Base-by-base conservation (phyloP, 2,888 invertebrate species). In the Exocentrus adspersus region DNA sequence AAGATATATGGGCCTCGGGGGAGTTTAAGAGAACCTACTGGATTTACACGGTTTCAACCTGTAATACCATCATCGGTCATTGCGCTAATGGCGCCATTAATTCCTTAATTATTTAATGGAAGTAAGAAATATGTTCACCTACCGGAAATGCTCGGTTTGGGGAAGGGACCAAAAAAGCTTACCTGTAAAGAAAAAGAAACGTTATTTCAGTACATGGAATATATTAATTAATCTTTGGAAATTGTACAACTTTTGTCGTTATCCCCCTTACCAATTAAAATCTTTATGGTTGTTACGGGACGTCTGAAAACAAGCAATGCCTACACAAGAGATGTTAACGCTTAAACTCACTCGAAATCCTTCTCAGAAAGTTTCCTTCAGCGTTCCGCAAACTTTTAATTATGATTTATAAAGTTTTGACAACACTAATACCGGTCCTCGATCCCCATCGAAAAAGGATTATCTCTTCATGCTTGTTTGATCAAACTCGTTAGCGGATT, bases 1-100 rank as follows among this genome's bases (percentile, higher is more conserved):
- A 24, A 65, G 70, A 67, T 68, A 57, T 68, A 68, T 70, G 54
- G 64, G 52, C 61, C 70, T 63, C 70, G 20, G 7, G 68, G 56
- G 70, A 52, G 65, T 60, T 66, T 63, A 62, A 56, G 60, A 65
- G 61, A 54, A 64, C 62, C 66, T 59, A 58, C 61, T 65, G 59
- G 65, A 62, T 65, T 57, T 57, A 58, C 46, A 43, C 50, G 53
- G 53, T 37, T 17, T 45, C 60, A 41, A 42, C 53, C 37, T 46
- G 60, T 60, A 53, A 48, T 43, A 62, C 61, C 61, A 30, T 41
- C 58, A 63, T 58, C 62, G 58, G 58, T 63, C 62, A 63, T 63
- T 53, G 19, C 28, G 12, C 10, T 46, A 52, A 37, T 24, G 50
- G 51, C 37, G 53, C 28, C 57, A 28, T 63, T 63, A 63, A 63